phyloP scores from a whole-genome alignment of 2,113 vertebrate species.

The Equus przewalskii region DNA sequence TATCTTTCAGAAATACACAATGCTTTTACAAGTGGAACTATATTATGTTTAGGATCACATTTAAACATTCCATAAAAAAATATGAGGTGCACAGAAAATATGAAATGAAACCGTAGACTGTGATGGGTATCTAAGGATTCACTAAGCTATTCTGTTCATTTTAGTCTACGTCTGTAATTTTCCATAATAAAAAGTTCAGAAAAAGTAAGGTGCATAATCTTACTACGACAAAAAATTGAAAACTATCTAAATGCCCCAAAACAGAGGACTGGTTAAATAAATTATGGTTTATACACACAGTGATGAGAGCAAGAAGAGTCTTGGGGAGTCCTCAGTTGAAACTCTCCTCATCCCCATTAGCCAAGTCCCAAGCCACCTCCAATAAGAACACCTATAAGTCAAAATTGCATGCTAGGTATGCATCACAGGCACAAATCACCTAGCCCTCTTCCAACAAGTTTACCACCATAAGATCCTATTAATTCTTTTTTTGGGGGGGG shows the following conservation, averaged over 20 bases:
- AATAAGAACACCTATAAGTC: neutral
- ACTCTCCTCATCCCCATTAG: neutral
- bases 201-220: neutral
- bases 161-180: conserved; percentile 12
- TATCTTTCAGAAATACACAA: conserved; percentile 43
- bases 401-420: conserved; percentile 27
- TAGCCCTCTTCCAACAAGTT: neutral
- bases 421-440: conserved; percentile 40
- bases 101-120: conserved; percentile 18
- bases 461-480: conserved; percentile 1
- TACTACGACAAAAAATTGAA: neutral
- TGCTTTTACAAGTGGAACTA: conserved; percentile 41
- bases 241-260: conserved; percentile 13
- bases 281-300: neutral
- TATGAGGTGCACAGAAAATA: neutral
- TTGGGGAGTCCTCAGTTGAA: neutral
- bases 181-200: conserved; percentile 1
- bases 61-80: conserved; percentile 42
- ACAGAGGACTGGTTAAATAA: neutral
- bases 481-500: no score
- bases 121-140: neutral
- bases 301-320: neutral
- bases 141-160: conserved; percentile 4
- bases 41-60: neutral
- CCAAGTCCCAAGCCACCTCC: neutral